A percentile compares a stretch with the other conserved stretches of the same genome.
Evolutionary conservation across 92 coral and sea anemone genomes (phyloP).

Genomic region (Phenganax marumi): DNA sequence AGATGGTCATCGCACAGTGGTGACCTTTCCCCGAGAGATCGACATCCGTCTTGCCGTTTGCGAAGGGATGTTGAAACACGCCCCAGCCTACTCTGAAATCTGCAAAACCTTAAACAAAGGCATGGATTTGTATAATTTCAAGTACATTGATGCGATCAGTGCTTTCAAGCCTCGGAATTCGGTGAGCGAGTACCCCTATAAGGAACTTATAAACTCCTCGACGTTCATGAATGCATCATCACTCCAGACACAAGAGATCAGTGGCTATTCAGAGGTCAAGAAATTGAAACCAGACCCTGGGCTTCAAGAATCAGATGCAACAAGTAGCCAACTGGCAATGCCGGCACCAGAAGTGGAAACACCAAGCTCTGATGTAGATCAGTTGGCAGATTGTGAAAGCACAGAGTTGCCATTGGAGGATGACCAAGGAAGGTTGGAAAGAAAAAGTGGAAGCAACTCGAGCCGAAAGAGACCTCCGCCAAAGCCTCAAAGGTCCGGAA

Average conservation of each 20-base stretch:
- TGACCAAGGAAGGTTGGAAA: neutral
- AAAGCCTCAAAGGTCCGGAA: neutral
- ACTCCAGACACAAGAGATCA: neutral
- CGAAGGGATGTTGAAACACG: constrained; percentile 74
- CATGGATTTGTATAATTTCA: constrained; percentile 63
- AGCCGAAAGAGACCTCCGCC: neutral
- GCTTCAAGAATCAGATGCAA: no score
- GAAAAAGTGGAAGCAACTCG: neutral
- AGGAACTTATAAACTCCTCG: neutral
- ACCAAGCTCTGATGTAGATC: neutral
- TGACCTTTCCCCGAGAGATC: constrained; percentile 79
- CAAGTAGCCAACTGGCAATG: no score
- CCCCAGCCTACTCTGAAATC: constrained; percentile 73
- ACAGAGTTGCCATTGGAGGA: no score
- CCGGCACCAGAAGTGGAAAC: neutral
- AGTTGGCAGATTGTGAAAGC: neutral
- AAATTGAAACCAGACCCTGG: neutral
- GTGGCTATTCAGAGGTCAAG: neutral
- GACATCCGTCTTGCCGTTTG: constrained; percentile 81
- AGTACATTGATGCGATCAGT: constrained; percentile 5
- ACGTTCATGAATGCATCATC: neutral
- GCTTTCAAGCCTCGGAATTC: constrained; percentile 22
- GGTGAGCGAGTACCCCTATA: neutral
- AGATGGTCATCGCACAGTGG: constrained; percentile 66
- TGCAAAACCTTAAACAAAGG: constrained; percentile 82